Evolutionary conservation across 1,140 invertebrate species (phyloP), one percentile per base, ranked within the genome.

Genomic region (Bombus waltoni): DNA sequence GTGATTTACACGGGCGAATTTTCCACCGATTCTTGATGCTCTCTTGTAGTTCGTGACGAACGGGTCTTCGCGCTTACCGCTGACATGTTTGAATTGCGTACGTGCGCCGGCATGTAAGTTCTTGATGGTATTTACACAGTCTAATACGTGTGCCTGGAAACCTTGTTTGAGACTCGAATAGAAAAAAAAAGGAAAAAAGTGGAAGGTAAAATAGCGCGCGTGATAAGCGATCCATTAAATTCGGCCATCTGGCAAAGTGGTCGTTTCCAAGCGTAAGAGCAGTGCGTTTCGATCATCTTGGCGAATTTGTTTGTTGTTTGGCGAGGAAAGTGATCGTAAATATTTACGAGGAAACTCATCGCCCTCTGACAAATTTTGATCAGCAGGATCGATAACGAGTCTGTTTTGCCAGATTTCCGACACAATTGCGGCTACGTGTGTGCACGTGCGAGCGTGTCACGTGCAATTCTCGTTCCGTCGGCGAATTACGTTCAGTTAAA

Each of bases 11-110:
- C 25, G 22, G 18, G 38, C 25, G 83, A 80, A 80, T 80, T 80
- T 85, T 72, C 75, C 57, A 79, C 28, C 83, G 66, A 84, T 84
- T 80, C 75, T 80, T 35, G 83, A 85, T 85, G 83, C 76, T 85
- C 76, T 70, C 68, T 85, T 73, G 11, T 44, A 18, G 81, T 42
- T 77, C 74, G 65, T 66, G 82, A 57, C 74, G 65, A 78, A 70
- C 74, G 28, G 53, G 40, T 40, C 53, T 53, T 40, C 53, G 8
- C 76, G 57, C 59, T 79, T 47, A 38, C 70, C 68, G 38, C 66
- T 85, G 68, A 80, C 68, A 44, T 32, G 66, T 71, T 28, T 40
- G 15, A 83, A 76, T 76, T 83, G n/a, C n/a, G 18, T 57, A 77
- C 62, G 44, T 76, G 62, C 44, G 15, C 25, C 15, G 32, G 42